These are phyloP conservation scores for Drusus annulatus DNA, from an alignment of 1,140 invertebrate genomes.

Conservation along the genomic window DNA sequence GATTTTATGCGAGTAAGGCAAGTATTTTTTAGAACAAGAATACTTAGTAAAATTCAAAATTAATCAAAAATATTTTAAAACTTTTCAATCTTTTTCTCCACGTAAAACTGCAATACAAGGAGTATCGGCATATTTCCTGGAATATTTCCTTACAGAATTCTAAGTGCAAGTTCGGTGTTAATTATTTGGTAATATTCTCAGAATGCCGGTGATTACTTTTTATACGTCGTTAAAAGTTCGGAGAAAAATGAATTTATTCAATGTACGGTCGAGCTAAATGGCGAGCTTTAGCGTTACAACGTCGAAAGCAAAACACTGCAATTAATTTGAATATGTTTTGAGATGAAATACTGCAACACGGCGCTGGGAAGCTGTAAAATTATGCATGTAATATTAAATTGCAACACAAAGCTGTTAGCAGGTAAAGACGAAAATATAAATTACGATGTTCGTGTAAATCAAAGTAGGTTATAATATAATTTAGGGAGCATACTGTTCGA, in stretches of 20 bases:
- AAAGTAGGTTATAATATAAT: too few relatives aligned
- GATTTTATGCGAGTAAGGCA: too few relatives aligned
- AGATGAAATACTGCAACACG: background rate
- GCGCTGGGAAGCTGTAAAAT: background rate
- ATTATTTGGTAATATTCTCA: constrained; percentile 18
- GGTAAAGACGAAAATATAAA: too few relatives aligned
- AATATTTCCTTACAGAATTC: background rate
- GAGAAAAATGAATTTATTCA: background rate
- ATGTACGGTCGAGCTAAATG: background rate
- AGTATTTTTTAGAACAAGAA: too few relatives aligned
- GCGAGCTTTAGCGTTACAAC: background rate
- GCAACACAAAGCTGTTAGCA: too few relatives aligned
- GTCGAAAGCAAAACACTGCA: background rate
- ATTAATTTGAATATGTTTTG: background rate
- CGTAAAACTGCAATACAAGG: background rate
- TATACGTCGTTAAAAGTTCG: constrained; percentile 12
- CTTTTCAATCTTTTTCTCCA: too few relatives aligned
- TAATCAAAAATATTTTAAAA: too few relatives aligned
- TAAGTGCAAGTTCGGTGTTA: constrained; percentile 1
- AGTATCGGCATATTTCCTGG: background rate
- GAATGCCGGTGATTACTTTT: constrained; percentile 7
- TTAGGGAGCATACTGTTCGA: too few relatives aligned
- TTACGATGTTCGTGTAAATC: too few relatives aligned
- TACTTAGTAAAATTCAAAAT: too few relatives aligned
- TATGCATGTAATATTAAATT: too few relatives aligned